Base-by-base conservation (phyloP, 2,797 vertebrate species). In the Xenopus petersii region DNA sequence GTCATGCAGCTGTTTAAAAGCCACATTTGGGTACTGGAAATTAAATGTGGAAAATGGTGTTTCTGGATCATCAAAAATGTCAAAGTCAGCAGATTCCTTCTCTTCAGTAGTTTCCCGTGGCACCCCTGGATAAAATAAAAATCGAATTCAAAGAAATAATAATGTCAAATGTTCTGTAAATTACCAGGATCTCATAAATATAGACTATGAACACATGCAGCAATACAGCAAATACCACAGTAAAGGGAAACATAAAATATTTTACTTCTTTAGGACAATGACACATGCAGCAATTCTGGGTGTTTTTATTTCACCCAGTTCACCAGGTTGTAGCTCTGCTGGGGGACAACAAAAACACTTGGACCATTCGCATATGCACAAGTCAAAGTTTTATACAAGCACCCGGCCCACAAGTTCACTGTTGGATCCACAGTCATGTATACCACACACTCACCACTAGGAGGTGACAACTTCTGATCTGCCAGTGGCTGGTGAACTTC, bases 41-140 rank as follows among this genome's bases (percentile, higher is more conserved):
- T 98, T 99, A 82, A 99, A 99, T 0, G 98, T 99, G 26, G 98
- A 99, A 85, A 94, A 99, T 0, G 96, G 98, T 4, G 95, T 89
- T 83, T 98, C 91, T 0, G 93, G 90, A 77, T 99, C 97, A 75
- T 99, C 98, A 70, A 99, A 99, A 86, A 99, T 98, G 88, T 99
- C 98, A 64, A 99, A 99, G 81, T 99, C 98, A 7, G 95, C 95
- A 77, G 95, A 84, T 54, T 98, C 94, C 78, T 92, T 96, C 72
- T 99, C 98, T 84, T 91, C 87, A 48, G 94, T 89, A 0, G 94
- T 96, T 84, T 96, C 93, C 77, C 98, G 92, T 75, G 90, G 90
- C 81, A 99, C 82, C 0, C 96, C 97, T 99, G 80, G 0, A 12
- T 64, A 36, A 66, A 69, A 54, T 16, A 42, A 46, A 30, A 13